Conservation (phyloP, 2,797 vertebrate species). For the Sylvia borin region DNA sequence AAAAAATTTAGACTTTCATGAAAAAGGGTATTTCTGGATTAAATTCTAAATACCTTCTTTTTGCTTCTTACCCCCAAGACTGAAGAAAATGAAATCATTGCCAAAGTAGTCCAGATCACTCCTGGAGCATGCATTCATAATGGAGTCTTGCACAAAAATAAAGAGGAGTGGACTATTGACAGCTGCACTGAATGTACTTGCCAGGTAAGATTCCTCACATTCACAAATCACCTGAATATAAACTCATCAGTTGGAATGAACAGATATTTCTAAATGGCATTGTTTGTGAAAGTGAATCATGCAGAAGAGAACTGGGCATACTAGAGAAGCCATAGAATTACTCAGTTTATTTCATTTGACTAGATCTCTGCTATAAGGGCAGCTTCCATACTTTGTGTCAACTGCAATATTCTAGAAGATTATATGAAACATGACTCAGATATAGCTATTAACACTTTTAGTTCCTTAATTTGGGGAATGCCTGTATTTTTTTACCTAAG, state of each 20-base stretch:
- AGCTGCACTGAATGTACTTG: constrained; percentile 97
- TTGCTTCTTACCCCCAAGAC: constrained; percentile 71
- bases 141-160: constrained; percentile 85
- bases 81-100: constrained; percentile 80
- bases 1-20: neutral
- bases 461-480: neutral
- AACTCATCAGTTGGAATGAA: neutral
- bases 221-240: neutral
- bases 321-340: neutral
- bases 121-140: constrained; percentile 89
- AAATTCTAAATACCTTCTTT: neutral
- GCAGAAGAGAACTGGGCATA: neutral
- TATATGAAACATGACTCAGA: neutral
- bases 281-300: neutral
- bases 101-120: constrained; percentile 75
- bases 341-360: neutral
- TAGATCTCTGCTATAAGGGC: neutral
- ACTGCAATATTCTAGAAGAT: neutral
- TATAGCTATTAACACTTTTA: neutral
- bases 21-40: neutral
- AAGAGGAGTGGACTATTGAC: constrained; percentile 94
- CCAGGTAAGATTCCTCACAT: constrained; percentile 80
- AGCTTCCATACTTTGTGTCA: neutral
- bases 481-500: neutral
- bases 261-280: neutral